Evolutionary conservation across 2,888 invertebrate species (phyloP), one percentile per base, ranked within the genome.

Genomic region (Caenorhabditis sinica): DNA sequence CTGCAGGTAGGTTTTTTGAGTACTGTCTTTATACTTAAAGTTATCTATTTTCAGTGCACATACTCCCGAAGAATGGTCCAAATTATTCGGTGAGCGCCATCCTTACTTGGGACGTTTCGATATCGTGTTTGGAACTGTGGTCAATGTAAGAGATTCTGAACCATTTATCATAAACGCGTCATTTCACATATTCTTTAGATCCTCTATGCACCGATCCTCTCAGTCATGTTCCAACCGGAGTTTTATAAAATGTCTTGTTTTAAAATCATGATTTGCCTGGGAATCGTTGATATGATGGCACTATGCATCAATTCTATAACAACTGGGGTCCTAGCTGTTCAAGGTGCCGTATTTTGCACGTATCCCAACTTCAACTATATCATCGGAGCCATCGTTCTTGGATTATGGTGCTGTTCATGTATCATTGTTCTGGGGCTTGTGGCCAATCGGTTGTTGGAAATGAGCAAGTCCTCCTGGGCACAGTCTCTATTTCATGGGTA

Each of bases 331-430:
- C 33, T 79, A 2, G 30, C 63, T 6, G 63, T 72, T 15, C 25
- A 79, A 17, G 79, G 72, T 17, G 63, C 71, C 17, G 72, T 72
- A 11, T 72, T 0, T 2, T 79, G 79, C 20, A 79, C 56, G 9
- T 79, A 72, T 45, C 79, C 79, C 6, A 51, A 33, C 2, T 72
- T 79, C 49, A 79, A 20, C 40, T 79, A 72, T 30, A 33, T 72
- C 1, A 20, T 15, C 15, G 79, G 79, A 33, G 20, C 56, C 11
- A 53, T 65, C 8, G 30, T 63, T 17, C 23, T 72, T 9, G 63
- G 77, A 20, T 71, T 79, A 15, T 71, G 71, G 79, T 79, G 71
- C 28, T 77, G 69, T 36, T 58, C 77, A 5, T 77, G 77, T 28
- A 36, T 69, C 11, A 30, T 69, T 51, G 60, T 61, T 1, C 28